Conservation (phyloP, 2,113 vertebrate genomes). For the Crotalus helleri region DNA sequence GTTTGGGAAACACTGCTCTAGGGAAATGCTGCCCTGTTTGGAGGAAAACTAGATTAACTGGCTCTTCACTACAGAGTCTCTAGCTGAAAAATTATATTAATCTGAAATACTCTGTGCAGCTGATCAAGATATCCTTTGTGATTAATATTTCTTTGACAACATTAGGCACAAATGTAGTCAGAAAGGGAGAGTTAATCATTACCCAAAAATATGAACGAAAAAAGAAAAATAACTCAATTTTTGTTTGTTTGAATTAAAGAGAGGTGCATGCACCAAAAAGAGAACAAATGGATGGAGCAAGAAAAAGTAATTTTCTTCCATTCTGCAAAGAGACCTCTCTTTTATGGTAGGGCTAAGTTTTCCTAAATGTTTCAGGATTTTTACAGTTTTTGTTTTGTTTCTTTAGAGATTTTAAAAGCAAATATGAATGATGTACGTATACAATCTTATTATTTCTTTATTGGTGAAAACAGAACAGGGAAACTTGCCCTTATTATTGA, state of each 20-base stretch:
- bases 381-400: neutral
- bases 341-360: neutral
- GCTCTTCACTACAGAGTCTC: conserved; percentile 40
- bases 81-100: conserved; percentile 45
- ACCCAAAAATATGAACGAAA: conserved; percentile 4
- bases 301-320: neutral
- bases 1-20: neutral
- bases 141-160: conserved; percentile 37
- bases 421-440: neutral
- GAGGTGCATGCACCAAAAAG: neutral
- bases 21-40: conserved; percentile 29
- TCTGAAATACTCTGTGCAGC: conserved; percentile 7
- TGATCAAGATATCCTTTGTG: conserved; percentile 46
- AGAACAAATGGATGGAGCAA: neutral
- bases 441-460: neutral
- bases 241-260: conserved; percentile 13
- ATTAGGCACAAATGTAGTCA: conserved; percentile 41
- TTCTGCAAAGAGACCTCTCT: neutral
- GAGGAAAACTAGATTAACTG: conserved; percentile 53
- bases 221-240: conserved; percentile 13
- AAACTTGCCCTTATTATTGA: neutral
- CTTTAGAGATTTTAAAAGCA: neutral
- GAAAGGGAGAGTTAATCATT: conserved; percentile 19
- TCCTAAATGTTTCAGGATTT: neutral
- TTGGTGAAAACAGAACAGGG: neutral